Conservation (phyloP, 2,797 vertebrate genomes). For the Vespertilio murinus region DNA sequence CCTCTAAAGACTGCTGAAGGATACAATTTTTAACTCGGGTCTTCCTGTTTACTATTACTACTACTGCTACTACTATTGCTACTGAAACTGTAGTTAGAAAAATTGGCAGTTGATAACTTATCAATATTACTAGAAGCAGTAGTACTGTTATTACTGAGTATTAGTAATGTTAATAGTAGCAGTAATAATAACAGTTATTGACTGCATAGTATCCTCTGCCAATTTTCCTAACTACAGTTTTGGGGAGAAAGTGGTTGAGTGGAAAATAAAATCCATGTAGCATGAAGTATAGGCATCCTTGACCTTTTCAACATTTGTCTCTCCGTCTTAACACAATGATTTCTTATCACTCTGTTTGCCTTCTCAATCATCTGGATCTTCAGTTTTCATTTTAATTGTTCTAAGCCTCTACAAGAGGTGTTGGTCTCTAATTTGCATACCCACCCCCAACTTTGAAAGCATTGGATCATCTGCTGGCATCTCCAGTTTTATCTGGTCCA, state of each 20-base stretch:
- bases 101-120: neutral
- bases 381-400: neutral
- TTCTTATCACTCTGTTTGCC: neutral
- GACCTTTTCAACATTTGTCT: neutral
- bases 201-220: neutral
- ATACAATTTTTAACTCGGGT: neutral
- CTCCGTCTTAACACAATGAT: neutral
- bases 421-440: neutral
- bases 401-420: neutral
- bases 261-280: neutral
- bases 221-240: neutral
- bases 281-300: neutral
- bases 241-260: neutral
- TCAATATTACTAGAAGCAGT: neutral
- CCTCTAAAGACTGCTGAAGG: neutral
- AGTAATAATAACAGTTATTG: neutral
- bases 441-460: neutral
- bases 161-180: neutral
- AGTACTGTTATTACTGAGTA: neutral
- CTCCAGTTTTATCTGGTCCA: neutral
- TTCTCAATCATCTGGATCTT: neutral
- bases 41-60: conserved; percentile 17
- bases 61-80: neutral
- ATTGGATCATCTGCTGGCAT: neutral
- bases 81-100: neutral